Percentiles rank a stretch among this genome's conserved stretches.
Conservation (phyloP, 2,888 invertebrate species). For the Drosophila rubida region DNA sequence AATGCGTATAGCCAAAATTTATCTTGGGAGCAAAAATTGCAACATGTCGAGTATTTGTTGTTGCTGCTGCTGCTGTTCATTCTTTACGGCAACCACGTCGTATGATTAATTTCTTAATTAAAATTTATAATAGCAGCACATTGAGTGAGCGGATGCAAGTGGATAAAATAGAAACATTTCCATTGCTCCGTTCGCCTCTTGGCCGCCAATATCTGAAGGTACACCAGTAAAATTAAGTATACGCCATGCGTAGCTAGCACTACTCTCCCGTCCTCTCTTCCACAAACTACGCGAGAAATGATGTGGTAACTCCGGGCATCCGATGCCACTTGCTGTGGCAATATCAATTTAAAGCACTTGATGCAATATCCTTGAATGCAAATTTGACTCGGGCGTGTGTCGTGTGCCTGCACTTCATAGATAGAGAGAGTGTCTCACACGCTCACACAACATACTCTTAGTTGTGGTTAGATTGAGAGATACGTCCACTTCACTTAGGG, state of each 20-base stretch:
- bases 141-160: conserved; percentile 19
- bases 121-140: conserved; percentile 54
- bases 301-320: conserved; percentile 20
- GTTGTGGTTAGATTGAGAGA: neutral
- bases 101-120: conserved; percentile 77
- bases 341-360: conserved; percentile 19
- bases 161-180: conserved; percentile 13
- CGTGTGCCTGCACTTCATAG: neutral
- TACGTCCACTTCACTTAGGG: neutral
- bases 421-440: neutral
- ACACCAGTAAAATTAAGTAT: conserved; percentile 28
- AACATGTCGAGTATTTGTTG: conserved; percentile 33
- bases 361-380: conserved; percentile 24
- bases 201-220: conserved; percentile 42
- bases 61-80: neutral
- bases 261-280: neutral
- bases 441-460: neutral
- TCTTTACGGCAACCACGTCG: conserved; percentile 2
- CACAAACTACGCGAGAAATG: conserved; percentile 2
- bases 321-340: conserved; percentile 3
- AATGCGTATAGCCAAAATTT: conserved; percentile 62
- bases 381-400: conserved; percentile 6
- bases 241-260: conserved; percentile 7
- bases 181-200: conserved; percentile 19
- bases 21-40: conserved; percentile 48